Evolutionary conservation across 2,888 invertebrate species (phyloP).

Genomic region (Drosophila bunnanda): DNA sequence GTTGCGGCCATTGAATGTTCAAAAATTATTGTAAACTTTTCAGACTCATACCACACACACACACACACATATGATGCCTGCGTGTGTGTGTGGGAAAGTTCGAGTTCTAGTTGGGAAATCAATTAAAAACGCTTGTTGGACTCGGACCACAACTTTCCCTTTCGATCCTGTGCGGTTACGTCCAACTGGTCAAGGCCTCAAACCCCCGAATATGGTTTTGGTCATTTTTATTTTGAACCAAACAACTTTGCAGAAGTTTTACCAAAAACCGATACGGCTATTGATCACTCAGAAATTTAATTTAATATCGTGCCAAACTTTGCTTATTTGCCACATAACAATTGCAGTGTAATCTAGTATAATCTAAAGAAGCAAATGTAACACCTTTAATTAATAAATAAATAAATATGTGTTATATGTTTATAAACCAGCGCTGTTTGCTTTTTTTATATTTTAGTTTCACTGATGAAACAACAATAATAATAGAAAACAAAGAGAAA

Average conservation of each 20-base stretch:
- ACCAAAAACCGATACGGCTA: slow-evolving; percentile 11
- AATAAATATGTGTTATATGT: no score
- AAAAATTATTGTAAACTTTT: slow-evolving; percentile 80
- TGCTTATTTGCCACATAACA: not conserved
- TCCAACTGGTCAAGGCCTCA: slow-evolving; percentile 24
- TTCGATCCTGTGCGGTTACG: slow-evolving; percentile 33
- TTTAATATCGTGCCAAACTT: not conserved
- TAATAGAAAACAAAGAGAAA: not conserved
- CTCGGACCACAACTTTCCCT: slow-evolving; percentile 62
- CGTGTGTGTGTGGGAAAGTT: slow-evolving; percentile 1
- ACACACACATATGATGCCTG: slow-evolving; percentile 15
- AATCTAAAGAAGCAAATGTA: not conserved
- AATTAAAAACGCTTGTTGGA: slow-evolving; percentile 75
- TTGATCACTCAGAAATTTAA: slow-evolving; percentile 7
- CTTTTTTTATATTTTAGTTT: not conserved
- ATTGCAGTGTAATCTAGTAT: not conserved
- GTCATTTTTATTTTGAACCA: slow-evolving; percentile 1
- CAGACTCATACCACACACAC: slow-evolving; percentile 78
- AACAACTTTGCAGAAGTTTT: slow-evolving; percentile 3
- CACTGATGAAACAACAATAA: not conserved
- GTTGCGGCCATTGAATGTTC: slow-evolving; percentile 79
- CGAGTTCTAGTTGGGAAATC: slow-evolving; percentile 63
- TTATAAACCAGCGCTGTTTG: no score
- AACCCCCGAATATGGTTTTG: not conserved
- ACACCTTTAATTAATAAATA: not conserved